Conservation (phyloP, 2,113 vertebrate species). For the Salminus brasiliensis region DNA sequence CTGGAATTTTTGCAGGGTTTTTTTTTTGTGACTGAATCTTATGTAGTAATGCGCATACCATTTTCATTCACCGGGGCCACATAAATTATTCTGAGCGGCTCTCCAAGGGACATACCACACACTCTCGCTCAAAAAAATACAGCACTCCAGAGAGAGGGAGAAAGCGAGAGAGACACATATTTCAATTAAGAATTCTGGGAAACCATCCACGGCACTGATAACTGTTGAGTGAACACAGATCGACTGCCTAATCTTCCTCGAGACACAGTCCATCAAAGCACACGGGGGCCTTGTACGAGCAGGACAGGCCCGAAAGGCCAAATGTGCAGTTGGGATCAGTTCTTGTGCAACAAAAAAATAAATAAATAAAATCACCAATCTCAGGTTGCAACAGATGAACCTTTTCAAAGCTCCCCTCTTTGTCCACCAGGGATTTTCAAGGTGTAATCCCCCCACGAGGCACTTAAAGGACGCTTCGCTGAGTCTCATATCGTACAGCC, state of each 20-base stretch:
- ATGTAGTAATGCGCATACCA: not conserved
- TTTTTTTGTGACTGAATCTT: not conserved
- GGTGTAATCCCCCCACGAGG: conserved; percentile 41
- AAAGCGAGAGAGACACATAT: not conserved
- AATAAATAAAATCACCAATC: not conserved
- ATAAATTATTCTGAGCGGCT: not conserved
- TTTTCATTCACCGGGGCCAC: not conserved
- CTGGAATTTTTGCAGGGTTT: not conserved
- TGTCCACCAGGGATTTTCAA: conserved; percentile 41
- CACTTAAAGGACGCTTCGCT: conserved; percentile 47
- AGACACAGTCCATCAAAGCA: conserved; percentile 27
- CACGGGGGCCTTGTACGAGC: not conserved
- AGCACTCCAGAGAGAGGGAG: not conserved
- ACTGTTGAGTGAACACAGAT: conserved; percentile 6
- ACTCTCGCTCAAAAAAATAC: not conserved
- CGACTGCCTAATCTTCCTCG: not conserved
- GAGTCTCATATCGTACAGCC: conserved; percentile 19
- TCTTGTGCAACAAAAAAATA: not conserved
- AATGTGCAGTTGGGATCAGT: conserved; percentile 22
- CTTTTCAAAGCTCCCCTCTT: conserved; percentile 30
- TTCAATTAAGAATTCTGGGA: conserved; percentile 28
- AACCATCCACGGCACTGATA: conserved; percentile 8
- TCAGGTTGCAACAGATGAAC: conserved; percentile 10
- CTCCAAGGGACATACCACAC: not conserved
- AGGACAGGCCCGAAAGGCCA: conserved; percentile 33